Evolutionary conservation across 2,113 vertebrate genomes (phyloP), one percentile per base, ranked within the genome.

Genomic region (Nannobrachium achirus): DNA sequence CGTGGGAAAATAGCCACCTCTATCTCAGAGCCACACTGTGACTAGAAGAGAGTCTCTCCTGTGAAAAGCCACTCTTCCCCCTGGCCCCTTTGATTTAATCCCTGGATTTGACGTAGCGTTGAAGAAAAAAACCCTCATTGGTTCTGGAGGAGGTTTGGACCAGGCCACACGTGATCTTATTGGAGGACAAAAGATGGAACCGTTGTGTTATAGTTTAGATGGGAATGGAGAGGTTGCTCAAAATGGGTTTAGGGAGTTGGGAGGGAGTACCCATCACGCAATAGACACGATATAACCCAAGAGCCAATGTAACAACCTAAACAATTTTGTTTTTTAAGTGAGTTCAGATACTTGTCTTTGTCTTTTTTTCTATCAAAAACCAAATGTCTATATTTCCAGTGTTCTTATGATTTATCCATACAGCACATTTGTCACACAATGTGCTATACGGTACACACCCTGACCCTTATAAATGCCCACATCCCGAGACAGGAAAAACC

Each of bases 1-100:
- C 60, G 71, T 81, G 83, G 73, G 73, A 83, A 85, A 81, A 69
- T 46, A 19, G 14, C 49, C 72, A 78, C 66, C 52, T 75, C 57
- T 70, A 1, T 56, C 11, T 3, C 52, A 6, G 16, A 4, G 41
- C 11, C 39, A 62, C 25, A 18, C 38, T 39, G 11, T 48, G 45
- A 48, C 45, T 14, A 13, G 11, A 14, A 13, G 45, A 14, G 45
- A 48, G 45, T 56, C 25, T 16, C 20, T 16, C 14, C 53, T 25
- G 14, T 49, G 16, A 69, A 48, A 14, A 51, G 58, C 58, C 42
- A 10, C 40, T 45, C 7, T 55, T 11, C 50, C 51, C n/a, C 50
- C 50, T 7, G 5, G 2, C 53, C 13, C 41, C n/a, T 6, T 20
- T 14, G 0, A 1, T 66, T 73, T 65, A 84, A 64, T 63, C 40